Evolutionary conservation across 1,140 invertebrate genomes (phyloP), one percentile per base, ranked within the genome.

Genomic region (Luehdorfia chinensis): DNA sequence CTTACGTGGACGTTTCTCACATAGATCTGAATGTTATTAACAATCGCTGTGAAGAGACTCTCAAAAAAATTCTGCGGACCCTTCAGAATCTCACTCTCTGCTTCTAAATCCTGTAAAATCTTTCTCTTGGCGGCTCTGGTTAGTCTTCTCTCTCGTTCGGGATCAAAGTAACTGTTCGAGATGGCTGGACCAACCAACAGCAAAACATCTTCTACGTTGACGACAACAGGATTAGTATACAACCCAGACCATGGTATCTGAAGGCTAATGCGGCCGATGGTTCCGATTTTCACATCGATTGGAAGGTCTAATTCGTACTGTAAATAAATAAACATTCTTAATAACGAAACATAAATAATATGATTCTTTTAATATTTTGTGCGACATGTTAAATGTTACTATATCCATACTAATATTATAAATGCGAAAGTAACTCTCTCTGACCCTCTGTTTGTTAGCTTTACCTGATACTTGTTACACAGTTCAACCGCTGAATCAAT

Each of bases 11-110:
- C 89, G 74, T 95, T 94, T 34, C 91, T 90, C 7, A 96, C 88
- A 48, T 91, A 93, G 18, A 96, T 90, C 86, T 95, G 94, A 28
- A 96, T 87, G 76, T 94, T 95, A 74, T 94, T 95, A 44, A 95
- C 87, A 5, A 95, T 90, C 9, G 92, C 93, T 9, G 93, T 91
- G 31, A 92, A 87, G 28, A 95, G 74, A 69, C 92, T 92, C 73
- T 94, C 92, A 53, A 94, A 89, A 63, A 94, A 92, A 48, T 88
- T 89, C 57, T 67, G 87, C 36, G 71, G 88, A 7, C 84, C 88
- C 41, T 88, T 88, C 2, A 89, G 66, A 4, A 88, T 69, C 52
- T 88, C 86, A 33, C 78, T 83, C 30, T 89, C 87, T 0, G 84
- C 75, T 63, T 89, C 88, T 13, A 90, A 56, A 46, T 88, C 87